A percentile compares a stretch with the other conserved stretches of the same genome.
These are phyloP conservation scores for Drosophila micromelanica DNA, from an alignment of 1,140 invertebrate genomes.

Conservation along the genomic window DNA sequence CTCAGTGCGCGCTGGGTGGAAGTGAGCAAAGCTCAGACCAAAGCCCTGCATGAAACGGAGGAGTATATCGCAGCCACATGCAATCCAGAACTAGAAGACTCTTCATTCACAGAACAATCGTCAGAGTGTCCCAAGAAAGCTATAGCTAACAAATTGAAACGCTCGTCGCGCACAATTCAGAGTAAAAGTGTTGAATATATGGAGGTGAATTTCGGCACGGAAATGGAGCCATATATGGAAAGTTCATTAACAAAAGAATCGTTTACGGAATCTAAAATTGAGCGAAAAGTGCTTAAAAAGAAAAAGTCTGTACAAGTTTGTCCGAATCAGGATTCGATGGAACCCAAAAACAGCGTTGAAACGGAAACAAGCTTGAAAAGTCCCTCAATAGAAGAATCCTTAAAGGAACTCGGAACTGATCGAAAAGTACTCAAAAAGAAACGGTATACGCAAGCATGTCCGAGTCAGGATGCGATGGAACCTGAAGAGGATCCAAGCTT, in stretches of 20 bases:
- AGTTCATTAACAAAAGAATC: background rate
- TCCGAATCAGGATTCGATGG: background rate
- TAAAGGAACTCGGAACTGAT: too few species aligned
- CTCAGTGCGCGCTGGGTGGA: conserved; percentile 66
- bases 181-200: background rate
- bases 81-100: conserved; percentile 9
- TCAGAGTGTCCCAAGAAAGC: background rate
- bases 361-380: background rate
- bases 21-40: conserved; percentile 43
- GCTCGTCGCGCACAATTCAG: background rate
- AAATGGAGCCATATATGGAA: conserved; percentile 1
- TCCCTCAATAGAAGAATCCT: background rate
- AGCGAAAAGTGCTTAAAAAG: background rate
- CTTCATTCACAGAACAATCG: conserved; percentile 20
- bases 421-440: background rate
- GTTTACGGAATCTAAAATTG: background rate
- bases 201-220: background rate
- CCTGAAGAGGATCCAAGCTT: too few species aligned
- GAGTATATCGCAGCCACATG: conserved; percentile 39
- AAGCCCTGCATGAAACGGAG: conserved; percentile 49
- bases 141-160: conserved; percentile 5
- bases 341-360: background rate
- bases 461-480: too few species aligned
- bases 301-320: background rate
- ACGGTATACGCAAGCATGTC: too few species aligned